Evolutionary conservation across 2,797 vertebrate species (phyloP).

Genomic region (Dicrostonyx torquatus): DNA sequence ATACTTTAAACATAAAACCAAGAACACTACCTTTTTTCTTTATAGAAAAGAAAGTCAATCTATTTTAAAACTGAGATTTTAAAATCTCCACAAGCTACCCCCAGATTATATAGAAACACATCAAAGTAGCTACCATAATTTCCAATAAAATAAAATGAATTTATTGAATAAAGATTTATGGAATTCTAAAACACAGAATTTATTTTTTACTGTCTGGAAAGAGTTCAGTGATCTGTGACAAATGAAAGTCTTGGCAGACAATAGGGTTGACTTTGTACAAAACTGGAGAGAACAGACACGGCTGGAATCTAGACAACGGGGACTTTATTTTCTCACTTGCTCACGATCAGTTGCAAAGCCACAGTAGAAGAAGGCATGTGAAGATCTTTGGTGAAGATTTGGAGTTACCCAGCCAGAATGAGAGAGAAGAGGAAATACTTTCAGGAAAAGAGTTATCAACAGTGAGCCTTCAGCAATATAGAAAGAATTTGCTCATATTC

Average conservation of each 20-base stretch:
- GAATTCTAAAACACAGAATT: conserved; percentile 10
- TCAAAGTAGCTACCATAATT: background rate
- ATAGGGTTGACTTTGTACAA: background rate
- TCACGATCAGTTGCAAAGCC: background rate
- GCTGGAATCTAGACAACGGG: background rate
- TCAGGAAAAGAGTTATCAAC: background rate
- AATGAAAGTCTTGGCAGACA: background rate
- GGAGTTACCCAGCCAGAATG: background rate
- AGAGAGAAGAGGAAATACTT: background rate
- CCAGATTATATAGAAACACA: background rate
- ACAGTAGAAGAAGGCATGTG: background rate
- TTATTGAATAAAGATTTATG: conserved; percentile 4
- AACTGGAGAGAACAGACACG: background rate
- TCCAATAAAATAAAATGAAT: background rate
- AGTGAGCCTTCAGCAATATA: background rate
- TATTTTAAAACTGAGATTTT: background rate
- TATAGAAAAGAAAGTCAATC: background rate
- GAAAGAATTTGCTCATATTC: background rate
- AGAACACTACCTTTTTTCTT: background rate
- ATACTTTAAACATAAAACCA: background rate
- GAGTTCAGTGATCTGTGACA: background rate
- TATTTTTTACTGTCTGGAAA: background rate
- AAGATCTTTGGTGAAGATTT: background rate
- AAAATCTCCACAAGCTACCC: background rate
- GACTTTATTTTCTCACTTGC: background rate